Evolutionary conservation across 92 coral and sea anemone species (phyloP), one percentile per base, ranked within the genome.

Genomic region (Zoanthus solanderi): DNA sequence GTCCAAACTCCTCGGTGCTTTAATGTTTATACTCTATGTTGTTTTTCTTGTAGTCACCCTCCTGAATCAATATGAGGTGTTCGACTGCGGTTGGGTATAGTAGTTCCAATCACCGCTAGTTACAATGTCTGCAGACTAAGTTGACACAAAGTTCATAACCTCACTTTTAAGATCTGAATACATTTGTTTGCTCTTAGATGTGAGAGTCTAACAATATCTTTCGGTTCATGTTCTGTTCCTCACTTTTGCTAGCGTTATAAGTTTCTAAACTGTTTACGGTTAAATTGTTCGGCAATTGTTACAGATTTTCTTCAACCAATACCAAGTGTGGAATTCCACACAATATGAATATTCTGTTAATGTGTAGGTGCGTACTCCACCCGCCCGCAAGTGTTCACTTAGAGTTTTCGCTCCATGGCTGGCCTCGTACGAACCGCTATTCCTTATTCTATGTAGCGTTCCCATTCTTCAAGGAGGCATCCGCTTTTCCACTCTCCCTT

Each of bases 1-100:
- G 99, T 95, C 97, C 86, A 95, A 89, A 84, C 52, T 92, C 9
- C 92, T 95, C 12, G 99, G 99, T 5, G 91, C 78, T 23, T 66
- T 84, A 9, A 97, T 97, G 99, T 96, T 95, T 61, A 0, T 89
- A 31, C 79, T 97, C 12, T 97, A 97, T 82, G 87, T 90, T 45
- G 72, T 91, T 23, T 97, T 97, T 76, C 90, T 95, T 7, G 87
- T 95, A 15, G 17, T 95, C 58, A 90, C 99, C 1, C 72, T 97
- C 74, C 90, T 97, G 14, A 85, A 95, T 72, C 92, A 88, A 50
- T 72, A 86, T 0, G 83, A 58, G 29, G 54, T 71, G 16, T 78
- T 94, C 34, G 9, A 1, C 6, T 94, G 94, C 14, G 56, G 66
- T 14, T 60, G 66, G 18, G 17, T 58, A 17, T 60, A 17, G 60